Conservation (phyloP, 30 jellyfish, hydroid and myxozoan species). For the Aurelia sp. region DNA sequence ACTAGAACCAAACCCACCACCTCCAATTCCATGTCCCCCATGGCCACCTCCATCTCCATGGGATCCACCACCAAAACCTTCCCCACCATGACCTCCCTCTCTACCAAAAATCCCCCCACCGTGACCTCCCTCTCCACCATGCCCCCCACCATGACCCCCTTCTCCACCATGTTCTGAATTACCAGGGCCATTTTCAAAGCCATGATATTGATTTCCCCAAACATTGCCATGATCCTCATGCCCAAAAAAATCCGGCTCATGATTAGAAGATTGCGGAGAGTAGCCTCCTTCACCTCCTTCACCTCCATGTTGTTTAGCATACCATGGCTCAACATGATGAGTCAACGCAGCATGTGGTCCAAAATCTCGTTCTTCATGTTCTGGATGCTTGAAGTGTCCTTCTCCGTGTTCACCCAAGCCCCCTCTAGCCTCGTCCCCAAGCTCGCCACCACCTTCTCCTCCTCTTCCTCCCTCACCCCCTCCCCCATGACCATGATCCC, state of each 20-base stretch:
- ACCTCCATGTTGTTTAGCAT: slow-evolving; percentile 5
- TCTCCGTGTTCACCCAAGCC: slow-evolving; percentile 39
- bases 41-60: slow-evolving; percentile 56
- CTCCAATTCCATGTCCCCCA: slow-evolving; percentile 24
- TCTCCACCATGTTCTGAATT: slow-evolving; percentile 25
- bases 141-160: slow-evolving; percentile 19
- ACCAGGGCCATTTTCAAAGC: slow-evolving; percentile 46
- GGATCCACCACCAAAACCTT: slow-evolving; percentile 9
- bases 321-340: slow-evolving; percentile 68
- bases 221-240: slow-evolving; percentile 54
- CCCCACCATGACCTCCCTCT: too few species aligned
- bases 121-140: slow-evolving; percentile 28
- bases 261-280: not conserved
- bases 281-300: slow-evolving; percentile 1
- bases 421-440: slow-evolving; percentile 7
- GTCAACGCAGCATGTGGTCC: slow-evolving; percentile 62
- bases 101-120: slow-evolving; percentile 30
- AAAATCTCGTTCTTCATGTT: slow-evolving; percentile 26
- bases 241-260: slow-evolving; percentile 34
- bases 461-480: not conserved
- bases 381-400: slow-evolving; percentile 43
- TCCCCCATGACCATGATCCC: slow-evolving; percentile 43
- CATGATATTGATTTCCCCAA: slow-evolving; percentile 68
- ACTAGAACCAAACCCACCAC: slow-evolving; percentile 23
- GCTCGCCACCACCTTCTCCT: too few species aligned